Percentiles rank a stretch among this genome's conserved stretches.
These are phyloP conservation scores for Norana najaformis DNA, from an alignment of 2,888 invertebrate species.

Conservation along the genomic window DNA sequence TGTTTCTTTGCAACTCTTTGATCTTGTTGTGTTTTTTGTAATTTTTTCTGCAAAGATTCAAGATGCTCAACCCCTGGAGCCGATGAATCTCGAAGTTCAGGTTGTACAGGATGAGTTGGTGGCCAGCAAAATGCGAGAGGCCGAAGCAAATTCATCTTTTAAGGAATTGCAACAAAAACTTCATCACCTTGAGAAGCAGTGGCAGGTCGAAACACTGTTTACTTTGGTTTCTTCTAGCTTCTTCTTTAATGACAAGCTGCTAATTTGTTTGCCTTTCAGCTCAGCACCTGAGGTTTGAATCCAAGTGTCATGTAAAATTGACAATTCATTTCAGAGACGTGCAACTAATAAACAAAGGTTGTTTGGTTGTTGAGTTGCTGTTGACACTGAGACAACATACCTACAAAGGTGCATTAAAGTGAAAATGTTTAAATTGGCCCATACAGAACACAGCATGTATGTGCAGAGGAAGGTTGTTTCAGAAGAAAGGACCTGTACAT, in stretches of 20 bases:
- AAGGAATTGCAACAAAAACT: conserved; percentile 76
- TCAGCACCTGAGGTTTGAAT: neutral
- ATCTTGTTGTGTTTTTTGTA: neutral
- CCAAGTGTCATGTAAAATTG: neutral
- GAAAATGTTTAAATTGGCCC: neutral
- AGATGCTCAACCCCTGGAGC: conserved; percentile 9
- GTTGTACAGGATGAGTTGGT: conserved; percentile 96
- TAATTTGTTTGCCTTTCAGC: neutral
- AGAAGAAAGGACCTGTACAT: neutral
- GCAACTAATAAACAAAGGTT: neutral
- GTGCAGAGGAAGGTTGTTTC: neutral
- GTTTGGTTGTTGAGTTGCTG: neutral
- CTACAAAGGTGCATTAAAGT: too few species aligned
- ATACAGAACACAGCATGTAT: neutral
- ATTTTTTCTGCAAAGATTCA: conserved; percentile 8
- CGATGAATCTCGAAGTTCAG: conserved; percentile 76
- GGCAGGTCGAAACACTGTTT: conserved; percentile 42
- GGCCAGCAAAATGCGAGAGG: conserved; percentile 93
- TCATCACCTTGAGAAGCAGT: conserved; percentile 52
- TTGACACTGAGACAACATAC: neutral
- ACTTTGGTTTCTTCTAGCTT: neutral
- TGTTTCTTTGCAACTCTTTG: neutral
- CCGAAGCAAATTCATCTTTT: conserved; percentile 91
- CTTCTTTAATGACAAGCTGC: neutral
- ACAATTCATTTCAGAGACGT: neutral